Base-by-base conservation (phyloP, 2,888 invertebrate species). In the Macrostomum cliftonense region DNA sequence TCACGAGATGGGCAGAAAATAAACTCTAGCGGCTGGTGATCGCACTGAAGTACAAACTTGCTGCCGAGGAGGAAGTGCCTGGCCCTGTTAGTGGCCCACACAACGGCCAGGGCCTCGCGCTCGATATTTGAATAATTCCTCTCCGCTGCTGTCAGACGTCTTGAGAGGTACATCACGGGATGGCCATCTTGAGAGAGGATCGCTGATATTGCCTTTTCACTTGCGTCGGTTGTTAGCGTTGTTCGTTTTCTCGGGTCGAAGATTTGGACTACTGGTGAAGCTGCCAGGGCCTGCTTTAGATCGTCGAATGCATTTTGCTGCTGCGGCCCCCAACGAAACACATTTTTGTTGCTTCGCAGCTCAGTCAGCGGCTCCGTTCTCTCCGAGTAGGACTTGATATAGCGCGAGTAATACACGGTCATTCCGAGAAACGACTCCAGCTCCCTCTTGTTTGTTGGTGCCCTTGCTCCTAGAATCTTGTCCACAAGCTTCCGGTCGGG, bases 1-100 rank as follows among this genome's bases (percentile, higher is more conserved):
- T 14, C 46, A 2, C 19, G 19, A 19, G 14, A 19, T 5, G 47
- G 48, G 9, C 14, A 7, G 13, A 47, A 42, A 43, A 47, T 47
- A 46, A 47, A 47, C 17, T 47, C 43, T 9, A 47, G 46, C 11
- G 47, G 47, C 17, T 47, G 17, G 17, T 47, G 47, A 47, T 47
- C 47, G 16, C 44, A 14, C 48, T 47, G 17, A 13, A 47, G 43
- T 12, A 48, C 48, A 36, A 47, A 47, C 28, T 47, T 47, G n/a
- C 16, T 19, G 16, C 47, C 47, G 19, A 47, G 28, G 11, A 47
- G 28, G 17, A 47, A 46, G 47, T 47, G 47, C 7, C 47, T 17
- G 14, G 47, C 47, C 49, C 47, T 47, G 9, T 47, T 9, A 17
- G 47, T 47, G 47, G 46, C 40, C 47, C 47, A 47, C 40, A 47